phyloP scores from a whole-genome alignment of 1,140 invertebrate species.

The Marisa cornuarietis region DNA sequence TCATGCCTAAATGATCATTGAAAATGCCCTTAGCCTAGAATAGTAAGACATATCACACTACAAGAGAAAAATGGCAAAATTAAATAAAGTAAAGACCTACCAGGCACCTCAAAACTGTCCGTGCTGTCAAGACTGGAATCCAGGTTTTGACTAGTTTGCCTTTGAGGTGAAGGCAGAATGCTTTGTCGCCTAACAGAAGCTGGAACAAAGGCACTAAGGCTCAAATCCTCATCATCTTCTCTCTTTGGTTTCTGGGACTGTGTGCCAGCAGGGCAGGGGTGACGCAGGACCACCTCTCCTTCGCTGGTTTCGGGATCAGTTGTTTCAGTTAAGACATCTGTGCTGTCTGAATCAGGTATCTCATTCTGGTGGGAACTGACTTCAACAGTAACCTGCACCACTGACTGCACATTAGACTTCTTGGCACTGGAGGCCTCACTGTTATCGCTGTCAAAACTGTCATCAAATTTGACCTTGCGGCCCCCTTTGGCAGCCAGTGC shows the following conservation, averaged over 20 bases:
- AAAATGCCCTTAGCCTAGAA: too few species aligned
- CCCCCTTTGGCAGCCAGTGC: background rate
- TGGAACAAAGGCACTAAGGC: conserved; percentile 58
- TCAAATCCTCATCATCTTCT: conserved; percentile 55
- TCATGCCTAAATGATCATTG: too few species aligned
- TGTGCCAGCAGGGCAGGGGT: background rate
- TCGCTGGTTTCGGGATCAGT: conserved; percentile 11
- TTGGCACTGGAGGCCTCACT: conserved; percentile 29
- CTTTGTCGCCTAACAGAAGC: conserved; percentile 52
- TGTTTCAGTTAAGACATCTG: conserved; percentile 19
- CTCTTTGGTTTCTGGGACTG: conserved; percentile 4
- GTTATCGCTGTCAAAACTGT: conserved; percentile 57
- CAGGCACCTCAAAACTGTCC: conserved; percentile 18
- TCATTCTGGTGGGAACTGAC: conserved; percentile 29
- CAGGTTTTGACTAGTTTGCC: conserved; percentile 8
- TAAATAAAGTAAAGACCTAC: background rate
- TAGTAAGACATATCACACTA: too few species aligned
- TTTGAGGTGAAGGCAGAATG: conserved; percentile 34
- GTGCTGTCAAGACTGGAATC: conserved; percentile 40
- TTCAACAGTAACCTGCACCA: conserved; percentile 6
- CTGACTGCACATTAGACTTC: background rate
- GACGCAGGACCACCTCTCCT: conserved; percentile 27
- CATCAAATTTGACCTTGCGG: conserved; percentile 41
- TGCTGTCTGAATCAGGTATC: conserved; percentile 29
- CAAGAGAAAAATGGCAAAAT: background rate